These are phyloP conservation scores for Patiria pectinifera DNA, from an alignment of 53 echinoderm and acorn worm genomes.

Conservation along the genomic window DNA sequence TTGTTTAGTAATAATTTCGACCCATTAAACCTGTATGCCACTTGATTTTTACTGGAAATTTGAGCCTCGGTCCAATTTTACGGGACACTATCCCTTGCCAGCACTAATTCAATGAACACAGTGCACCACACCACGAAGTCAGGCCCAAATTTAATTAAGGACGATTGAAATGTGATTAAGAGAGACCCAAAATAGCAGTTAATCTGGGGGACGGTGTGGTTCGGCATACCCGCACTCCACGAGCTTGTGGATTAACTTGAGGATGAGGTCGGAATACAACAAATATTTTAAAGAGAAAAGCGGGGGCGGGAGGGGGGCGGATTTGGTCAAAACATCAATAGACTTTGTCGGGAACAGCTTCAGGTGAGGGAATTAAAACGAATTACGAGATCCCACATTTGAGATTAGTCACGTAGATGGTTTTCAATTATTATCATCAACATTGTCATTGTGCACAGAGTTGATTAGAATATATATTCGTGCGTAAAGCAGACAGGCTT, in stretches of 20 bases:
- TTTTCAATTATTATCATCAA: neutral
- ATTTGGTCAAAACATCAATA: neutral
- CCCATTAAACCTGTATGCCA: no score
- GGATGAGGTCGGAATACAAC: neutral
- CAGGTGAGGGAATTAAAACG: neutral
- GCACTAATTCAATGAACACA: slow-evolving; percentile 8
- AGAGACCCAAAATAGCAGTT: slow-evolving; percentile 27
- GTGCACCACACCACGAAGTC: slow-evolving; percentile 20
- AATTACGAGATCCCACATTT: neutral
- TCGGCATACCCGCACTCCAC: neutral
- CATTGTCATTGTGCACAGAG: neutral
- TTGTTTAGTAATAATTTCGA: no score
- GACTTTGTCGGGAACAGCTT: no score
- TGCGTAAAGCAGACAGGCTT: neutral
- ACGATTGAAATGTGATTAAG: slow-evolving; percentile 2
- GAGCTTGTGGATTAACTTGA: neutral
- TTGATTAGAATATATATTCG: neutral
- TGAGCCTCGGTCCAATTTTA: neutral
- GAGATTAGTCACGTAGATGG: neutral
- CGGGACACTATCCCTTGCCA: no score
- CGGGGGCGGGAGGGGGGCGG: neutral
- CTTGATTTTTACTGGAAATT: no score
- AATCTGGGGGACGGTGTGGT: neutral
- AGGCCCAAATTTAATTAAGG: slow-evolving; percentile 1
- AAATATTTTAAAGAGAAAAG: neutral